phyloP scores from a whole-genome alignment of 2,888 invertebrate species.

The Epinotia nisella region DNA sequence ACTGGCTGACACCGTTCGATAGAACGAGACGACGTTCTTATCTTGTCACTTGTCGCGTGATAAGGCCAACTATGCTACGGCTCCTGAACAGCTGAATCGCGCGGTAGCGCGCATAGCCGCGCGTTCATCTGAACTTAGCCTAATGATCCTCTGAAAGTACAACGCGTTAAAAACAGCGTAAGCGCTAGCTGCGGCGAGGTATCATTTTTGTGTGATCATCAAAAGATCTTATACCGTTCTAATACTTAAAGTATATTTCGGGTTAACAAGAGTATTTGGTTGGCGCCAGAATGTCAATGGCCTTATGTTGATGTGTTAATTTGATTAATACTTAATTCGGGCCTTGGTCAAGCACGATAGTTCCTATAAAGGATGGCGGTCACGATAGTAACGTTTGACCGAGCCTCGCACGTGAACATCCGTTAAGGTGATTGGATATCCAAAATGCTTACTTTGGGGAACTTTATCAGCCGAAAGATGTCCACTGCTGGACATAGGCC shows the following conservation, averaged over 20 bases:
- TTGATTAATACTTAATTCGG: conserved; percentile 37
- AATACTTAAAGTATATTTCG: conserved; percentile 1
- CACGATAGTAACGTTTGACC: not conserved
- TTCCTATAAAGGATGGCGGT: not conserved
- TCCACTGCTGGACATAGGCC: too few relatives aligned
- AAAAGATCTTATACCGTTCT: not conserved
- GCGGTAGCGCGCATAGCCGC: too few relatives aligned
- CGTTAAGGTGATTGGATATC: not conserved
- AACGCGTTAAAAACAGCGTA: not conserved
- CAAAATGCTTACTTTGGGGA: too few relatives aligned
- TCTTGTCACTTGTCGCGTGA: too few relatives aligned
- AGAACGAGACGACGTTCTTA: too few relatives aligned
- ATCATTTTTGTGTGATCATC: not conserved
- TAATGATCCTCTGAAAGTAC: not conserved
- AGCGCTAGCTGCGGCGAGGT: not conserved
- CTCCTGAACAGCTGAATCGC: too few relatives aligned
- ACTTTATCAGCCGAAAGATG: too few relatives aligned
- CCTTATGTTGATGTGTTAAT: conserved; percentile 35
- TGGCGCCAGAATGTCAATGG: conserved; percentile 28
- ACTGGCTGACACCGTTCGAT: too few relatives aligned
- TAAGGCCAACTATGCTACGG: too few relatives aligned
- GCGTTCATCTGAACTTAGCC: too few relatives aligned
- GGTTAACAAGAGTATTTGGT: not conserved
- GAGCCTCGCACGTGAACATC: not conserved
- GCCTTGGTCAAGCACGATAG: conserved; percentile 27